A percentile compares a stretch with the other conserved stretches of the same genome.
Evolutionary conservation across 1,140 invertebrate species (phyloP).

Genomic region (Brachionus sp.): DNA sequence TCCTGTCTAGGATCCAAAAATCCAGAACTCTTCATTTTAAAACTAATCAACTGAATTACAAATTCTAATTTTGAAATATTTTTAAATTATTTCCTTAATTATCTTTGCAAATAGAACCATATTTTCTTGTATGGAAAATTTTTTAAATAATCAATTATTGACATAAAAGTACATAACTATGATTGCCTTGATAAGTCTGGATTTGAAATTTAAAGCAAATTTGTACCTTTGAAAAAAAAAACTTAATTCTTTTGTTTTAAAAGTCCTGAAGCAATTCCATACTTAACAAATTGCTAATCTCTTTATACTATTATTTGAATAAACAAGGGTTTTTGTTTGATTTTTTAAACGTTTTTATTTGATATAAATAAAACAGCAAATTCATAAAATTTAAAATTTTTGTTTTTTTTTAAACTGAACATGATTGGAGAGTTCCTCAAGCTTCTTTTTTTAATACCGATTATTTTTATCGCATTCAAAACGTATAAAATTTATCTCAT

Average conservation of each 20-base stretch:
- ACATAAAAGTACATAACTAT: not conserved
- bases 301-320: not conserved
- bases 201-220: not conserved
- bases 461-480: conserved; percentile 1
- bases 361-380: not conserved
- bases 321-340: conserved; percentile 14
- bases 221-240: not conserved
- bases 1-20: not conserved
- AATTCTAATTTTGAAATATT: too few relatives aligned
- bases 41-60: not conserved
- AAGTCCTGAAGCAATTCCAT: not conserved
- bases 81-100: too few relatives aligned
- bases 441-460: not conserved
- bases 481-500: not conserved
- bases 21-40: not conserved
- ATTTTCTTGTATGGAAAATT: not conserved
- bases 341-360: not conserved
- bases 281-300: not conserved
- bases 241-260: not conserved
- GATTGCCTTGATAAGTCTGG: not conserved
- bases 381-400: not conserved
- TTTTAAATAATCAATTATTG: not conserved
- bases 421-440: not conserved
- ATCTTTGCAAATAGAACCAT: not conserved
- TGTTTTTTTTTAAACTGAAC: not conserved